These are phyloP conservation scores for Ailuropoda melanoleuca DNA, from an alignment of 2,113 vertebrate genomes.

Conservation along the genomic window DNA sequence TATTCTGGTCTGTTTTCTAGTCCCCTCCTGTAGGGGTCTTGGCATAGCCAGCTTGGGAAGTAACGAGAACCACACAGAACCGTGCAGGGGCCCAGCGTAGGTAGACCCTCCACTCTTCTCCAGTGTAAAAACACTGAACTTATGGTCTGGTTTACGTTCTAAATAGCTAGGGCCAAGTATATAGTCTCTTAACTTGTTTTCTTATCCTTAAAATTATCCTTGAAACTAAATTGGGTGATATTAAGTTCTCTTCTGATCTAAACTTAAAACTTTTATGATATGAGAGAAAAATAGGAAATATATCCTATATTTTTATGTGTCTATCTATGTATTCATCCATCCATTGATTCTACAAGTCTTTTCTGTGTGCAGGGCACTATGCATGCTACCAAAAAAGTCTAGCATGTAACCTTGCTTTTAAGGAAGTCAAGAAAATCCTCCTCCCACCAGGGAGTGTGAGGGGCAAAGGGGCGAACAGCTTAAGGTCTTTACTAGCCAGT, in stretches of 20 bases:
- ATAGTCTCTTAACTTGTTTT: background rate
- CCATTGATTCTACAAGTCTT: too few species aligned
- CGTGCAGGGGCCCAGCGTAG: background rate
- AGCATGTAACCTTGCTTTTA: constrained; percentile 64
- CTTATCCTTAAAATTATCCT: background rate
- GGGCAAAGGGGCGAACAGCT: fast-evolving
- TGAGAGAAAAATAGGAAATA: background rate
- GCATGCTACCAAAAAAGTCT: constrained; percentile 4
- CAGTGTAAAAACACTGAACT: background rate
- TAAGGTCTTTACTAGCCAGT: constrained; percentile 48
- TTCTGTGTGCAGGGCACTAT: background rate
- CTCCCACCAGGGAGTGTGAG: background rate
- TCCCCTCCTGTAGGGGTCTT: background rate
- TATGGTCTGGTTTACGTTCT: background rate
- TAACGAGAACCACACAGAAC: background rate
- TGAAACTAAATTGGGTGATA: background rate
- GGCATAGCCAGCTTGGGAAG: background rate
- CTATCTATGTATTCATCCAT: background rate
- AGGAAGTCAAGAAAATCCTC: background rate
- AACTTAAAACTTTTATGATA: background rate
- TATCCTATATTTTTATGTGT: background rate
- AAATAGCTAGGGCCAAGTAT: background rate
- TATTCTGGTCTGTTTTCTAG: background rate
- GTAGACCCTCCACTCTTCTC: background rate
- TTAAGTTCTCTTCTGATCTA: background rate